Base-by-base conservation (phyloP, 2,797 vertebrate species). In the Oryzias dopingdopingensis region DNA sequence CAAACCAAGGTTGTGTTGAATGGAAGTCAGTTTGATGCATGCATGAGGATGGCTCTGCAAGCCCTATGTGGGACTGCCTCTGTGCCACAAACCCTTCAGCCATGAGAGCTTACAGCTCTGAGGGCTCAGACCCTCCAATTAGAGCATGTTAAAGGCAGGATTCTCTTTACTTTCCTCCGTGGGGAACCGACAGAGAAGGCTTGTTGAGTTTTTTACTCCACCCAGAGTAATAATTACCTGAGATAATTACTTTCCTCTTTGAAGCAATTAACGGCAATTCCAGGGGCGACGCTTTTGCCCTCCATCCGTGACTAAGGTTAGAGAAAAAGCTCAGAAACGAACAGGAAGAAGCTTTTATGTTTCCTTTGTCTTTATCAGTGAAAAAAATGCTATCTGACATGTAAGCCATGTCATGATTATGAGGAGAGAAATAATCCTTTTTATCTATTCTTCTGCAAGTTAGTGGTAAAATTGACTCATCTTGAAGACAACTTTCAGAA, bases 191-290 rank as follows among this genome's bases (percentile, higher is more conserved):
- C 65, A 63, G 72, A 85, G 75, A 76, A 82, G 74, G 76, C 72
- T 80, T 78, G 80, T 87, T 81, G 78, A 46, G 68, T 78, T 84
- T 77, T 77, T 85, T 85, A 84, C 88, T 90, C 90, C 77, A 86
- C 84, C 79, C 81, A 85, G 80, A 83, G 84, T 91, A 88, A 92
- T 92, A 91, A 93, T 92, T 92, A 92, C 92, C 90, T 92, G 86
- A 88, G 88, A 92, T 92, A 91, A 92, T 93, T 90, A 91, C 91
- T 92, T 91, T 88, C 85, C 87, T 86, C 85, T 90, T 77, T 79
- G 80, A 87, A 89, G 83, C 90, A 92, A 91, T 92, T 91, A 91
- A 90, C 88, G 88, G 72, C 81, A 80, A 84, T 89, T 90, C 89
- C 81, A 74, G 86, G 84, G 83, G 86, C 74, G 65, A 81, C 52